Evolutionary conservation across 2,797 vertebrate species (phyloP), one percentile per base, ranked within the genome.

Genomic region (Artibeus lituratus): DNA sequence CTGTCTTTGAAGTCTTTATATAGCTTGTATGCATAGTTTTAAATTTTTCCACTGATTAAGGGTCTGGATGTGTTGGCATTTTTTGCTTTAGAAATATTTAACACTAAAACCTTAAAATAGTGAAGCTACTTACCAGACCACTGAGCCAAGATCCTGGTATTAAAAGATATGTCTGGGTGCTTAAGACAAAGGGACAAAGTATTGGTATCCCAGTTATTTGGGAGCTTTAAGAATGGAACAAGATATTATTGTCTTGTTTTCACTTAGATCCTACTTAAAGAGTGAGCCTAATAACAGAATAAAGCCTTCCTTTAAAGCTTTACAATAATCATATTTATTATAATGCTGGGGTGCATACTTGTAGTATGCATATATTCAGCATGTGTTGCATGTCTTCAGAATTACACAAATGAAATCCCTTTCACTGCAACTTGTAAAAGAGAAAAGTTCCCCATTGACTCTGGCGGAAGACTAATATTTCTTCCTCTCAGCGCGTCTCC

Each of bases 331-430:
- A 95, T 98, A 97, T 95, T 96, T 98, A 98, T 98, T 97, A 95
- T 96, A 96, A 93, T 95, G 91, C 98, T 98, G 94, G 97, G 87
- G 76, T 96, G 96, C 95, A 87, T 95, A 97, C 97, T 96, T 97
- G 83, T 22, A 95, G 95, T 98, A 98, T 98, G 98, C 97, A 96
- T 95, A 98, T 97, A 90, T 96, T 98, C 96, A 98, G 97, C 96
- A 97, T 96, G 96, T 98, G 90, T 53, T 95, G 96, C 91, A 97
- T 97, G 91, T 98, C 78, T 97, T 96, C 96, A 97, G 94, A 98
- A 97, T 88, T 97, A 95, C 95, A 96, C 96, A 98, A 97, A 88
- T 97, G 72, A 97, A 98, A 95, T 97, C 82, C 81, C 70, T 97
- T 97, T 97, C 62, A 96, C 97, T 98, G 96, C 96, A 96, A 95